phyloP scores from a whole-genome alignment of 1,140 invertebrate species.

The Drosophila baimaii region DNA sequence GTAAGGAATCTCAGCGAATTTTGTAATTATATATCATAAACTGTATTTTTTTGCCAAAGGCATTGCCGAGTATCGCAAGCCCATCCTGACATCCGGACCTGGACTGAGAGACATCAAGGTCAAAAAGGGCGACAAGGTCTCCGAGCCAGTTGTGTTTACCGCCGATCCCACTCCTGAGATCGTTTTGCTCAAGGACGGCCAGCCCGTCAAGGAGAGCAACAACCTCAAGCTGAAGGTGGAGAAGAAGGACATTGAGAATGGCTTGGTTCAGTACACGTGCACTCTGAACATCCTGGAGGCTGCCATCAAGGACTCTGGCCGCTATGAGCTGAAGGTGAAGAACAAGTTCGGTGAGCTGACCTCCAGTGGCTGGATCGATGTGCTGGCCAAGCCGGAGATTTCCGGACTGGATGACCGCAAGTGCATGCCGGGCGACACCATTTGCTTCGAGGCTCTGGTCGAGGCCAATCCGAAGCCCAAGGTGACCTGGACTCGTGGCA shows the following conservation, averaged over 20 bases:
- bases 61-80: slow-evolving; percentile 90
- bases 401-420: slow-evolving; percentile 89
- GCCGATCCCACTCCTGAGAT: slow-evolving; percentile 90
- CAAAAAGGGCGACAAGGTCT: slow-evolving; percentile 89
- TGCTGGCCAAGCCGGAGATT: slow-evolving; percentile 91
- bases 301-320: slow-evolving; percentile 90
- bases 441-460: slow-evolving; percentile 89
- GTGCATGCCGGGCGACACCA: slow-evolving; percentile 89
- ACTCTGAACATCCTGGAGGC: slow-evolving; percentile 88
- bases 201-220: slow-evolving; percentile 81
- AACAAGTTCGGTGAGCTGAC: slow-evolving; percentile 91
- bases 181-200: slow-evolving; percentile 86
- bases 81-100: slow-evolving; percentile 87
- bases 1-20: slow-evolving; percentile 80
- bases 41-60: slow-evolving; percentile 84
- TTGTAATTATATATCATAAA: background rate
- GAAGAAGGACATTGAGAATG: slow-evolving; percentile 89
- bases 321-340: slow-evolving; percentile 90
- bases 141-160: slow-evolving; percentile 90
- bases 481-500: slow-evolving; percentile 88
- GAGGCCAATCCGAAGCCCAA: slow-evolving; percentile 92
- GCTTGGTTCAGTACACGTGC: slow-evolving; percentile 90
- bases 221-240: slow-evolving; percentile 85
- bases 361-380: slow-evolving; percentile 89
- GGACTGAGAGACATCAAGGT: slow-evolving; percentile 86